phyloP scores from a whole-genome alignment of 1,140 invertebrate species.

The Atopsyche davidsoni region DNA sequence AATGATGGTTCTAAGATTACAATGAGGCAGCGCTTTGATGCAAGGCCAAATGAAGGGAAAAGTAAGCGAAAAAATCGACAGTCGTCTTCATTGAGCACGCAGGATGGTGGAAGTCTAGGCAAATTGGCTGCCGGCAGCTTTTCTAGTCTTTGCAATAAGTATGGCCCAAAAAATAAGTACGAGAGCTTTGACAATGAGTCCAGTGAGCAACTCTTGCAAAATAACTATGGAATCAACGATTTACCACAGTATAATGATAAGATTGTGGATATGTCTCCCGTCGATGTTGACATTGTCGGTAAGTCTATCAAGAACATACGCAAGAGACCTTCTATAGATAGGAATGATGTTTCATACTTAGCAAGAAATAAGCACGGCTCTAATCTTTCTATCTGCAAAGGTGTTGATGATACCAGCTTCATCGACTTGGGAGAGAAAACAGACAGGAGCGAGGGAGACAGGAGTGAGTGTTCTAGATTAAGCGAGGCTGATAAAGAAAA shows the following conservation, averaged over 20 bases:
- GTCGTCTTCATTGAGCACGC: slow-evolving; percentile 5
- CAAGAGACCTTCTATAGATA: slow-evolving; percentile 6
- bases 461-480: not conserved
- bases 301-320: slow-evolving; percentile 9
- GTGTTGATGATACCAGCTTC: slow-evolving; percentile 16
- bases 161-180: slow-evolving; percentile 22
- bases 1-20: slow-evolving; percentile 45
- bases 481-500: slow-evolving; percentile 3
- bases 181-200: slow-evolving; percentile 26
- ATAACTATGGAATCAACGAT: not conserved
- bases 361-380: slow-evolving; percentile 6
- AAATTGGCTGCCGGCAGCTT: slow-evolving; percentile 27
- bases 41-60: slow-evolving; percentile 34
- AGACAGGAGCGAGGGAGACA: not conserved
- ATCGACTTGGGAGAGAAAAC: slow-evolving; percentile 9
- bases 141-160: slow-evolving; percentile 25
- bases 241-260: not conserved
- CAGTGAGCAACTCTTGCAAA: slow-evolving; percentile 7
- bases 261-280: not conserved
- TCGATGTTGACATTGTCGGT: not conserved
- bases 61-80: slow-evolving; percentile 31
- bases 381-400: slow-evolving; percentile 17
- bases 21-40: slow-evolving; percentile 34
- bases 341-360: slow-evolving; percentile 12
- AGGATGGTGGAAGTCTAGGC: slow-evolving; percentile 10